Base-by-base conservation (phyloP, 2,113 vertebrate species). In the Oncorhynchus masou region DNA sequence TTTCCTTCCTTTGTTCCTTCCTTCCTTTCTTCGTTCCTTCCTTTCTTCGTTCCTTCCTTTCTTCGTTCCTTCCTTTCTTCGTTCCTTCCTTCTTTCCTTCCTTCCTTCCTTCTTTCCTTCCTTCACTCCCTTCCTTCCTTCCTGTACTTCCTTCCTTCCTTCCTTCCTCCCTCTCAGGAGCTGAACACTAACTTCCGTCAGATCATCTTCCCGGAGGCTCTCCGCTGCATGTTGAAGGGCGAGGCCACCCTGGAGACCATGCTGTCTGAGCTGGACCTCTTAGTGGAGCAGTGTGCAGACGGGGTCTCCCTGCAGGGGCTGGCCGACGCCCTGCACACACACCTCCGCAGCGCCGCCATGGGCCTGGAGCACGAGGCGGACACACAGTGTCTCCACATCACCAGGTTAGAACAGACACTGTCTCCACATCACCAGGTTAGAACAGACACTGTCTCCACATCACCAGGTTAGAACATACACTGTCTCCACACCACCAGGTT, bases 151-250 rank as follows among this genome's bases (percentile, higher is more conserved):
- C 25, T 27, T 27, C 25, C 27, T 27, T 27, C 27, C 2, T 27
- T 27, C 27, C 27, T 27, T 27, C 27, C 27, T 27, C 3, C 25
- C 27, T 27, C 7, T n/a, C 81, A 99, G 98, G 98, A 99, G 75
- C 88, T 99, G 84, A 99, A 99, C 91, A 95, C 96, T 74, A 99
- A 99, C 91, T 99, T 99, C 90, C 95, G 95, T 72, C 97, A 99
- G 94, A 99, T 99, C 80, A 99, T 99, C 90, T 98, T 99, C 68
- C 98, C 97, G 4, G 98, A 99, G 90, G 97, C 98, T 1, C 93
- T 99, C 49, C 93, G 97, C 74, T 99, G 97, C 73, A 94, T 99
- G 88, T 94, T 99, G 81, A 98, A 99, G 86, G 97, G 95, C 31
- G 98, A 99, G 76, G 94, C 94, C 76, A 99, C 97, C 0, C 93